Base-by-base conservation (phyloP, 2,888 invertebrate genomes). In the Leptinotarsa haldemani region DNA sequence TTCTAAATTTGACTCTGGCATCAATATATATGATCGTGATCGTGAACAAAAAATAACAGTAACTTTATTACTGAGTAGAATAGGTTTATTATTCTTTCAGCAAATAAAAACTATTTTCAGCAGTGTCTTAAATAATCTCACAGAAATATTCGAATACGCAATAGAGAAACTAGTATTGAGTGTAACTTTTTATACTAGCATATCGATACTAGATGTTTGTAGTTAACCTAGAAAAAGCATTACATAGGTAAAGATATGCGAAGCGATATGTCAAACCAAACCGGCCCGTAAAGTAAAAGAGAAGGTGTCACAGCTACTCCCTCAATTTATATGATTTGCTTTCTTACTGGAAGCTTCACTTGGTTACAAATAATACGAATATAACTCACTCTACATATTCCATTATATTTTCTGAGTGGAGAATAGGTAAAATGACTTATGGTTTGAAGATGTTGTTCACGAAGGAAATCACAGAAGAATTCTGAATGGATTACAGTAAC, bases 301-400 rank as follows among this genome's bases (percentile, higher is more conserved):
- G 30, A 68, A 56, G 63, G 70, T 40, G 25, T 46, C 58, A 50
- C 46, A 69, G 69, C 74, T 65, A 66, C 71, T 61, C 69, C 65
- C 74, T 72, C 71, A 75, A 72, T 75, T 71, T 72, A 75, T 71
- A 72, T 70, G 74, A 71, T 74, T 74, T 71, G 71, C 74, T 71
- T 69, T 70, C 72, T 65, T 65, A 67, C 70, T 65, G 69, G 70
- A 61, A 73, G 73, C 73, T 73, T 40, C 67, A 65, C 63, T 73
- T 71, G 56, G 76, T 71, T 73, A 73, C 69, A 61, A 76, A 73
- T 67, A 74, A 61, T 61, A 61, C 16, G 18, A 61, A 40, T 40
- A 40, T 70, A 73, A 73, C 71, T 71, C 70, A 73, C 66, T 76
- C 69, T 65, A 63, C 53, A 65, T 64, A 67, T 73, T 63, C 64